Base-by-base conservation (phyloP, 2,888 invertebrate genomes). In the Drosophila leonis region DNA sequence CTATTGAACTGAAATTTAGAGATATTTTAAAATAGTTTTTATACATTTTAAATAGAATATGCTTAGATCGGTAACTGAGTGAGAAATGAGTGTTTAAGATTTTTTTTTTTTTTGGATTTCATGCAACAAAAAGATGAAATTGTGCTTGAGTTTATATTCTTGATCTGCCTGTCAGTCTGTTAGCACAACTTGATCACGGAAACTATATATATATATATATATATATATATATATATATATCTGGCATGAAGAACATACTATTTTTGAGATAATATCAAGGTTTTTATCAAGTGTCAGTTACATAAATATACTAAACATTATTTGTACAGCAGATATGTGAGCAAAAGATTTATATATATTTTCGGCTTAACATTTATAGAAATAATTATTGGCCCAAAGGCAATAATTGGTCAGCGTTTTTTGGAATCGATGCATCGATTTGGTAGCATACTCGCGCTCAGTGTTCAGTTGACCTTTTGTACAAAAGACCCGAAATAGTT, bases 391-490 rank as follows among this genome's bases (percentile, higher is more conserved):
- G 13, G 4, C 7, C 20, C 20, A 4, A 1, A 13, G 18, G 18
- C 33, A 18, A 4, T 31, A 35, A 35, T 24, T 18, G 24, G 15
- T 24, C 5, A 33, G 13, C 4, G 4, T 18, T 39, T 68, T 31
- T 35, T 37, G 1, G 42, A 49, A 72, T 80, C 77, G 72, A 64
- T 80, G 80, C 80, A 80, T 80, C 57, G 72, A 78, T 76, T 44
- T 27, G 13, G 6, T 52, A 15, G 20, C 15, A 29, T 27, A n/a
- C n/a, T n/a, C 2, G 42, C 35, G n/a, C n/a, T 52, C 48, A 51
- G 18, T 39, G 63, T 33, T 54, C 46, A 39, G 51, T 71, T 64
- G 49, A 61, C 63, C 67, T 57, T 64, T 31, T 41, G 55, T 0
- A 54, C 62, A 72, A 49, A 64, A 27, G 18, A 15, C 15, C 24